Evolutionary conservation across 2,888 invertebrate genomes (phyloP), one percentile per base, ranked within the genome.

Genomic region (Lysandra bellargus): DNA sequence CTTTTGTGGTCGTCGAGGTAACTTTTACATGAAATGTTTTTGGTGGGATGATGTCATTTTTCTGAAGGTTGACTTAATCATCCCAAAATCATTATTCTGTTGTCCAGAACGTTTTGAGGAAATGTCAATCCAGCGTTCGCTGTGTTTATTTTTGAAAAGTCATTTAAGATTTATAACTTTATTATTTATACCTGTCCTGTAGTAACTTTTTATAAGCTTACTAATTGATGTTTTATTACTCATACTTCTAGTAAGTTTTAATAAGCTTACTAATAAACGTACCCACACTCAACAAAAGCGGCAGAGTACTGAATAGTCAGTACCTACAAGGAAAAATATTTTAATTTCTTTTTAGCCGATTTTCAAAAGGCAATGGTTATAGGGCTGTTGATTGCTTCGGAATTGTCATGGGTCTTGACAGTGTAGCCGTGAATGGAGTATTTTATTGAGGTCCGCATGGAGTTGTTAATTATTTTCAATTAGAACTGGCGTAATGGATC

Each of bases 401-500:
- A 40, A 40, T 5, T 44, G 44, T 44, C 44, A 44, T 9, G 44
- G 6, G 2, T 44, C 44, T 44, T 44, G 44, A 44, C 44, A 44
- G 2, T 64, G 64, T 9, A 23, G 3, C 30, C 30, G 23, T 30
- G 23, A 9, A 64, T 23, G 64, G 23, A 23, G 7, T 69, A 9
- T 30, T 64, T 0, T 69, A 33, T 5, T 4, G 33, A 69, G 33
- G 14, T 69, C 33, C 4, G 9, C 69, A 4, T 14, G 69, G 33
- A 69, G 69, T 69, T 69, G 69, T 69, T 33, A 69, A 33, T 69
- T 69, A 69, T 69, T 69, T 69, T 69, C 33, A 69, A 30, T 69
- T 69, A 69, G 69, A 69, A 69, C 69, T 69, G 69, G 12, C 69
- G 33, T 69, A 69, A 69, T 33, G 33, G 33, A 33, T 33, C 33